phyloP scores from a whole-genome alignment of 2,113 vertebrate species.

The Calypte anna region DNA sequence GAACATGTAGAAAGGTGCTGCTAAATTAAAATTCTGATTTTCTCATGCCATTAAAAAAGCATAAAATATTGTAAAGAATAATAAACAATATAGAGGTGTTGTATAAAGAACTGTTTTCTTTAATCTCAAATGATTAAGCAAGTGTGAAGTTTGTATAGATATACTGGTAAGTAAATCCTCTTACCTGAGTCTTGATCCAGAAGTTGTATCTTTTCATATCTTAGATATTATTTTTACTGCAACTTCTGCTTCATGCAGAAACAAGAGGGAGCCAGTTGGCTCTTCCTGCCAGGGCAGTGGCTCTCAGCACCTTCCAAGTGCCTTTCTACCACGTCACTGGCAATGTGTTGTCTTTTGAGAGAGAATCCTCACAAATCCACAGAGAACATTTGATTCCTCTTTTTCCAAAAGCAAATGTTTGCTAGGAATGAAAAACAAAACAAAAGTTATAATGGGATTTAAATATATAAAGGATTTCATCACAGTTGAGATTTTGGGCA shows the following conservation, averaged over 20 bases:
- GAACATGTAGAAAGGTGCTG: background rate
- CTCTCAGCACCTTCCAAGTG: background rate
- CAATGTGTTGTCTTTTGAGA: background rate
- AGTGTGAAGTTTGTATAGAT: too few species aligned
- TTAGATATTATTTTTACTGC: background rate
- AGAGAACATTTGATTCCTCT: background rate
- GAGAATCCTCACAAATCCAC: background rate
- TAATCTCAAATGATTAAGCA: background rate
- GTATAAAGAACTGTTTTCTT: background rate
- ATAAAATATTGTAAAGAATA: background rate
- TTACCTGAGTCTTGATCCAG: background rate
- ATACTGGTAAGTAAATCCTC: background rate
- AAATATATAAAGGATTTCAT: background rate
- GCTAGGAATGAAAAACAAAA: background rate
- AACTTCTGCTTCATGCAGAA: background rate
- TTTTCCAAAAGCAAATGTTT: background rate
- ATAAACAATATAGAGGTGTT: too few species aligned
- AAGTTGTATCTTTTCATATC: background rate
- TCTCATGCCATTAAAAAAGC: background rate
- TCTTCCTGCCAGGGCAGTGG: background rate
- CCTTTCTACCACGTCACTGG: background rate
- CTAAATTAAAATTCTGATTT: background rate
- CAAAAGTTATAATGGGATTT: background rate
- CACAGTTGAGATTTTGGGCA: background rate
- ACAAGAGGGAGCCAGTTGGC: background rate